Evolutionary conservation across 2,113 vertebrate species (phyloP), one percentile per base, ranked within the genome.

Genomic region (Noctilio leporinus): DNA sequence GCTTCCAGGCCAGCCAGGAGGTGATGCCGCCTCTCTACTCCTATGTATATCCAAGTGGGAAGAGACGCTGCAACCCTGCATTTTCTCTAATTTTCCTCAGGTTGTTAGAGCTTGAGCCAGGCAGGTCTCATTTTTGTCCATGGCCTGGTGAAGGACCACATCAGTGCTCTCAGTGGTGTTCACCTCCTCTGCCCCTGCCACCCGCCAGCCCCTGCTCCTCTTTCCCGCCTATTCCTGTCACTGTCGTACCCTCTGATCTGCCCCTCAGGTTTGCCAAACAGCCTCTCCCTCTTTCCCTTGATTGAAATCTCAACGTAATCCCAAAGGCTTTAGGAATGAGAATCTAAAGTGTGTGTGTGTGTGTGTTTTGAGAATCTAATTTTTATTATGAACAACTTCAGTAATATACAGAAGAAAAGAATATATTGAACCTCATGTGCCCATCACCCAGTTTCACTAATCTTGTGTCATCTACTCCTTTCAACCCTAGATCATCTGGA

Each of bases 341-440:
- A 73, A n/a, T 77, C 35, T 86, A 84, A 89, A 62, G 9, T 87
- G n/a, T n/a, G n/a, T n/a, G n/a, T n/a, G n/a, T n/a, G n/a, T n/a
- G n/a, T n/a, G n/a, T n/a, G n/a, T n/a, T n/a, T n/a, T 80, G 35
- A 93, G n/a, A 73, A n/a, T 77, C 35, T 86, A 84, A 89, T 67
- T 87, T 89, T 92, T 92, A 7, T 76, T 72, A 38, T 24, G 15
- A 17, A 92, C 84, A 43, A 35, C 35, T 80, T 81, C 43, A 70
- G 2, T 53, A 70, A 7, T 14, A 33, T 76, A 57, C 30, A 84
- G 49, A 78, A 88, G 43, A 57, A 87, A 76, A 67, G n/a, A 80
- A 6, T 55, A 20, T 40, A 33, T 19, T 77, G 28, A 38, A 24
- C 59, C 40, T 59, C 4, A 3, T 59, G 30, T 76, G 57, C 40